Evolutionary conservation across 2,888 invertebrate species (phyloP).

Genomic region (Zelleria hepariella): DNA sequence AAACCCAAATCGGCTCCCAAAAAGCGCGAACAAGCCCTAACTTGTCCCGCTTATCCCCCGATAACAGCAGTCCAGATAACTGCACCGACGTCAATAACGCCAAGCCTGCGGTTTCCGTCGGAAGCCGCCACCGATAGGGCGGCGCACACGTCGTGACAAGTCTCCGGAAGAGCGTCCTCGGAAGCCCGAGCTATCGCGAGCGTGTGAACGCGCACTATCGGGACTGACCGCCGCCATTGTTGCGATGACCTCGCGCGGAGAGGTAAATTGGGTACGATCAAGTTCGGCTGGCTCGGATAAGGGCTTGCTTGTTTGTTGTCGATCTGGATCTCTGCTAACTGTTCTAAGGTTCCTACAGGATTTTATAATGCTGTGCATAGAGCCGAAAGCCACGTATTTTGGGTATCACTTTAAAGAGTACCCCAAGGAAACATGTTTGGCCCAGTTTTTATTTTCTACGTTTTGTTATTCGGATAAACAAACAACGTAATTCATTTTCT

Average conservation of each 20-base stretch:
- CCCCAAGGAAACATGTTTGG: too few species aligned
- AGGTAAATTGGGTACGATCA: not conserved
- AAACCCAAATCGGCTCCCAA: too few species aligned
- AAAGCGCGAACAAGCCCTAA: not conserved
- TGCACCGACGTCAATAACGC: conserved; percentile 14
- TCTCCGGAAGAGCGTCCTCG: conserved; percentile 28
- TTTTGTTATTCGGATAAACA: too few species aligned
- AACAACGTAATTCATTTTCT: too few species aligned
- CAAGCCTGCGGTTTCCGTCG: conserved; percentile 57
- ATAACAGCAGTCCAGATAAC: not conserved
- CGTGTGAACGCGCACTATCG: conserved; percentile 47
- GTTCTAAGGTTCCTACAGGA: too few species aligned
- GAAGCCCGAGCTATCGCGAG: conserved; percentile 41
- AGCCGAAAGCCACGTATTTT: too few species aligned
- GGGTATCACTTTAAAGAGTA: too few species aligned
- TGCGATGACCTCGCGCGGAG: conserved; percentile 27
- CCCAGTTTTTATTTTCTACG: too few species aligned
- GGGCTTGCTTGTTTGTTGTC: not conserved
- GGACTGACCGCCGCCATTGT: conserved; percentile 15
- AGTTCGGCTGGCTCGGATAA: not conserved
- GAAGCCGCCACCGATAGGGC: conserved; percentile 49
- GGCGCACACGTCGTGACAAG: conserved; percentile 50
- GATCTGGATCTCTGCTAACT: not conserved
- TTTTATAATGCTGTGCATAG: too few species aligned
- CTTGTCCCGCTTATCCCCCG: not conserved